These are phyloP conservation scores for Pipra filicauda DNA, from an alignment of 2,113 vertebrate genomes.

Conservation along the genomic window DNA sequence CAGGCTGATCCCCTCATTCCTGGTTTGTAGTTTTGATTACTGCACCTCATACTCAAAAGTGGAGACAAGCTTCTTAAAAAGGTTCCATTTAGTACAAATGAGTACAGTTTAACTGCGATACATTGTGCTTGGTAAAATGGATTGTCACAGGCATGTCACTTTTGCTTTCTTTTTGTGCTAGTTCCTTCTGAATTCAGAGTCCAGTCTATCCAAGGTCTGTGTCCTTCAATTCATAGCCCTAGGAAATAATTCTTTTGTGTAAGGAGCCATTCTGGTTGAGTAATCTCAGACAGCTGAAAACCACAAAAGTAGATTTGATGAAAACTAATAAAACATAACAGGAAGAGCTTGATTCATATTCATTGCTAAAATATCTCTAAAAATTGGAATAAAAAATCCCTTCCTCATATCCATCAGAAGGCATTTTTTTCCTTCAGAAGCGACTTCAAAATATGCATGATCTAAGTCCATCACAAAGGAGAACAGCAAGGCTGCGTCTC, in stretches of 20 bases:
- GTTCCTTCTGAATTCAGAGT: neutral
- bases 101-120: neutral
- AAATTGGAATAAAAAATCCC: neutral
- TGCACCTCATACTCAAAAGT: neutral
- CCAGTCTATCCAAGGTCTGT: neutral
- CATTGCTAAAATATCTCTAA: neutral
- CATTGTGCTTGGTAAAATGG: neutral
- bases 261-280: neutral
- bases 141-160: neutral
- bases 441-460: neutral
- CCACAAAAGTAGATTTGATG: neutral
- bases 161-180: neutral
- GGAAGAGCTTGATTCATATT: neutral
- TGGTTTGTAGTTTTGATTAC: neutral
- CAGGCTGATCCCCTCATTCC: neutral
- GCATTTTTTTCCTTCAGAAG: neutral
- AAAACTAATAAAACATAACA: neutral
- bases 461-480: neutral
- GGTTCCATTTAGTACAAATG: neutral
- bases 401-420: neutral
- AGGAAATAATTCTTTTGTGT: slow-evolving; percentile 8
- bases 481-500: neutral
- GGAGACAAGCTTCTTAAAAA: neutral
- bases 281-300: neutral
- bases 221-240: neutral